Conservation (phyloP, 1,140 invertebrate genomes). For the Trypoxylus dichotomus region DNA sequence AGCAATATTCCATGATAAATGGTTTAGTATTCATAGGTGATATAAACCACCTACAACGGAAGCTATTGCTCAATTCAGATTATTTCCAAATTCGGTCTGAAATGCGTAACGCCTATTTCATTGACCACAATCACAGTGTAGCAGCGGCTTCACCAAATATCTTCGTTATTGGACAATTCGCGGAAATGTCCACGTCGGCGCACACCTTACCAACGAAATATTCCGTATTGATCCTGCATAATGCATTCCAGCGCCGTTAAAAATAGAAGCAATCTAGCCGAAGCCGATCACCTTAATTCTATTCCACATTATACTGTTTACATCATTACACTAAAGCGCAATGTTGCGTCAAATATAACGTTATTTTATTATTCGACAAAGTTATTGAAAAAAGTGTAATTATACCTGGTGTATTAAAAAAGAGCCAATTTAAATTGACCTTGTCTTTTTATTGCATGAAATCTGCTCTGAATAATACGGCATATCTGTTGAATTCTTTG, state of each 20-base stretch:
- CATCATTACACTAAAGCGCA: not conserved
- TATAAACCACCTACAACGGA: no score
- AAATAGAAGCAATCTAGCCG: no score
- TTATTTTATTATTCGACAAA: not conserved
- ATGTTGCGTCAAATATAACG: slow-evolving; percentile 1
- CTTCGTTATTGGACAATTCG: not conserved
- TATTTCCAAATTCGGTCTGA: no score
- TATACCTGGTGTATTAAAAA: not conserved
- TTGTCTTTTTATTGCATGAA: not conserved
- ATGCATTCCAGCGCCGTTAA: not conserved
- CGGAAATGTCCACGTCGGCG: not conserved
- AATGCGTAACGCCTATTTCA: not conserved
- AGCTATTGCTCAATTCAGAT: no score
- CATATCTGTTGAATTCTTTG: not conserved
- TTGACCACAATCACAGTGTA: no score
- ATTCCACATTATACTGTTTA: not conserved
- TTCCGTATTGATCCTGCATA: not conserved
- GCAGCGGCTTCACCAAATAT: no score
- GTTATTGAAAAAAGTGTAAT: not conserved
- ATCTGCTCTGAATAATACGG: not conserved
- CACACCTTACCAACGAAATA: not conserved
- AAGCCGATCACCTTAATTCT: not conserved
- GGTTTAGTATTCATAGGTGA: no score
- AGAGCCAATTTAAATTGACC: slow-evolving; percentile 10
- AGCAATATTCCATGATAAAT: no score